Evolutionary conservation across 2,888 invertebrate species (phyloP).

Genomic region (Hylaea fasciaria): DNA sequence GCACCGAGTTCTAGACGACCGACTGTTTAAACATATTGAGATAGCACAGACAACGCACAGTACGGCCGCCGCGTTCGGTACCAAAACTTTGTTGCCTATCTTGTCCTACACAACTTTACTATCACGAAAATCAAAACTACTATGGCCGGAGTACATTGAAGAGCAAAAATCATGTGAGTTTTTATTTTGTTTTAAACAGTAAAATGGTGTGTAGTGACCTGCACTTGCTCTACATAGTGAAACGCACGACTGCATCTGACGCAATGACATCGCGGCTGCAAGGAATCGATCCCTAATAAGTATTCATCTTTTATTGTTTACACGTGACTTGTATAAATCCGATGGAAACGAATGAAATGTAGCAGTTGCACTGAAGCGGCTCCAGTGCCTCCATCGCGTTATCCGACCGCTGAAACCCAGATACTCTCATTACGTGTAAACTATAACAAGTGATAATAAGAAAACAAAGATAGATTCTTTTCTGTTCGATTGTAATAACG

Average conservation of each 20-base stretch:
- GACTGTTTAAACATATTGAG: not conserved
- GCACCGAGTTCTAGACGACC: not conserved
- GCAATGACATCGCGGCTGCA: conserved; percentile 29
- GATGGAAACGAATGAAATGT: conserved; percentile 49
- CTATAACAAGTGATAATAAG: conserved; percentile 52
- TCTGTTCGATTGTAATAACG: conserved; percentile 44
- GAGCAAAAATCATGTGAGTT: conserved; percentile 1
- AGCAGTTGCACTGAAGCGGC: conserved; percentile 53
- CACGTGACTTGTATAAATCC: conserved; percentile 64
- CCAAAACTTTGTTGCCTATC: not conserved
- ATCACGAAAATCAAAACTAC: not conserved
- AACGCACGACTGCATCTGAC: conserved; percentile 8
- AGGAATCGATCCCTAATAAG: conserved; percentile 43
- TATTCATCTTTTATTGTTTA: conserved; percentile 57
- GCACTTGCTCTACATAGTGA: conserved; percentile 12
- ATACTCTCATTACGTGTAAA: conserved; percentile 52
- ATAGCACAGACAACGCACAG: not conserved
- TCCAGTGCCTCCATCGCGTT: conserved; percentile 47
- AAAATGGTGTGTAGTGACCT: not conserved
- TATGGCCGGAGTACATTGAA: not conserved
- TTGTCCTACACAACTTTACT: not conserved
- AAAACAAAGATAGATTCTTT: conserved; percentile 58
- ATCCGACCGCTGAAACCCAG: conserved; percentile 43
- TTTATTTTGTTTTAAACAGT: not conserved
- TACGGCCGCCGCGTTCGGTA: not conserved